phyloP scores from a whole-genome alignment of 2,113 vertebrate genomes.

The Rhabdomys dilectus region DNA sequence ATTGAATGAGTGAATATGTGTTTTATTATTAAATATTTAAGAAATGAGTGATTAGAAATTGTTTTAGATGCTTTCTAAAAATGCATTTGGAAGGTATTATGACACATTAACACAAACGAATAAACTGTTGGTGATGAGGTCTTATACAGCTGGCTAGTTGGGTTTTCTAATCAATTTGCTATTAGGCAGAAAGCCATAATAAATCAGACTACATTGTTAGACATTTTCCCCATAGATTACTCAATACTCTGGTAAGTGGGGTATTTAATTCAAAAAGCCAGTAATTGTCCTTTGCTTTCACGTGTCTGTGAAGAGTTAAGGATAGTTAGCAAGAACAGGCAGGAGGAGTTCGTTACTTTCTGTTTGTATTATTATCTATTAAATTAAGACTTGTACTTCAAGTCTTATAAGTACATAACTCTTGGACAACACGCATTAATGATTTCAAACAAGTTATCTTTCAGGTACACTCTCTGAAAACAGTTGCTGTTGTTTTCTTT shows the following conservation, averaged over 20 bases:
- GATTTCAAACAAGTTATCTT: slow-evolving; percentile 1
- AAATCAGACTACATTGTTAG: neutral
- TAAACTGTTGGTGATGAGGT: neutral
- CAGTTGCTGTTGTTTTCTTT: neutral
- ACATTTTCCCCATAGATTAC: neutral
- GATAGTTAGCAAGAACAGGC: neutral
- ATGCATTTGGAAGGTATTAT: neutral
- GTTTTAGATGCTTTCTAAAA: neutral
- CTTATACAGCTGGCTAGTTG: neutral
- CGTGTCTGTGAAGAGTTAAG: slow-evolving; percentile 4
- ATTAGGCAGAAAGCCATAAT: neutral
- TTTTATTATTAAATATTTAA: neutral
- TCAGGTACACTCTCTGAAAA: neutral
- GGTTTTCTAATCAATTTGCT: slow-evolving; percentile 4
- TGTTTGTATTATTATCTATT: neutral
- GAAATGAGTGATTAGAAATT: neutral
- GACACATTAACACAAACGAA: neutral
- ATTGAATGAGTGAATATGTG: neutral
- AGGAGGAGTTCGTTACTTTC: neutral
- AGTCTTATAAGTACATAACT: neutral
- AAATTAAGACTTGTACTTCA: neutral
- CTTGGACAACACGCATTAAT: neutral
- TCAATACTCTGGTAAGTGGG: neutral
- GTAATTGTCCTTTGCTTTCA: neutral
- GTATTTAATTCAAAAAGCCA: slow-evolving; percentile 38